Conservation (phyloP, 2,113 vertebrate genomes). For the Gulo gulo region DNA sequence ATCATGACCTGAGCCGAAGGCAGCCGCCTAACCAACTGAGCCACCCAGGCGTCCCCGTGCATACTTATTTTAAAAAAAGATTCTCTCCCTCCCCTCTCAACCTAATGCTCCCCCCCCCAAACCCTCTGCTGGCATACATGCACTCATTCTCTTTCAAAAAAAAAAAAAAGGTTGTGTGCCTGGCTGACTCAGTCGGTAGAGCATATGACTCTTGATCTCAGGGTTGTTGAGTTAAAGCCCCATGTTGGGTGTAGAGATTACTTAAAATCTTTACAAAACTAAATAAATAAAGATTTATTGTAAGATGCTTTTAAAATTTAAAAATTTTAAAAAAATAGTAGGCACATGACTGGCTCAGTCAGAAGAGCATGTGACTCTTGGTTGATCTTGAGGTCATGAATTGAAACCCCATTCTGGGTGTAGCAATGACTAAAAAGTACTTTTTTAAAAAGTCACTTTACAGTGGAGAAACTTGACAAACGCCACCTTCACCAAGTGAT, state of each 20-base stretch:
- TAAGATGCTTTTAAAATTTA: neutral
- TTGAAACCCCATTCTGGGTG: neutral
- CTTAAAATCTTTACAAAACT: neutral
- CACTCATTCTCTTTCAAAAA: neutral
- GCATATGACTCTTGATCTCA: neutral
- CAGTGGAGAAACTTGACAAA: neutral
- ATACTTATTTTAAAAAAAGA: no score
- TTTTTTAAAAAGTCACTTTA: neutral
- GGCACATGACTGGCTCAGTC: neutral
- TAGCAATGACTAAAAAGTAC: neutral
- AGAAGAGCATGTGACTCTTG: neutral
- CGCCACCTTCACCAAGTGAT: neutral
- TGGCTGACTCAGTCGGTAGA: neutral
- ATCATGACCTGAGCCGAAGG: no score
- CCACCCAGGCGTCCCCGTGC: no score
- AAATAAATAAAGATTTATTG: neutral
- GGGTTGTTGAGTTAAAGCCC: neutral
- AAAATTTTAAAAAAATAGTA: neutral
- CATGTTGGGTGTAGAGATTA: neutral
- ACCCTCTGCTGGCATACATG: no score
- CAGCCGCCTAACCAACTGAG: no score
- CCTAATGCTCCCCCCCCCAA: no score
- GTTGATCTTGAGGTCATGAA: neutral
- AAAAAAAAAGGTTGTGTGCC: neutral
- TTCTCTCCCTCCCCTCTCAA: no score